Percentiles rank a stretch among this genome's conserved stretches.
phyloP scores from a whole-genome alignment of 2,888 invertebrate species.

The Metalampra italica region DNA sequence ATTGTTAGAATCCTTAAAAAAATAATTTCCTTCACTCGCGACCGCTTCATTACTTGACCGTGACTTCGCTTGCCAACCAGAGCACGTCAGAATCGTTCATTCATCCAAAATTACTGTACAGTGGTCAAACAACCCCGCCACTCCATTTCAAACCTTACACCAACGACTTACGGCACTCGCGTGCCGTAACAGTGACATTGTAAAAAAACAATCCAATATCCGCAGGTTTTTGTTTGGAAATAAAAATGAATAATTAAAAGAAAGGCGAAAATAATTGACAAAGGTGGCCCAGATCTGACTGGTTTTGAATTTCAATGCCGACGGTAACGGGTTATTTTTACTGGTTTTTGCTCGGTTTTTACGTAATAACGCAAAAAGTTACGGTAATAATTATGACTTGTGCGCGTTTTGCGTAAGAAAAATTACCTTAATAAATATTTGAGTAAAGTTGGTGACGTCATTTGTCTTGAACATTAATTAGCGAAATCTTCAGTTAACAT shows the following conservation, averaged over 20 bases:
- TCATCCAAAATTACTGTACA: conserved; percentile 1
- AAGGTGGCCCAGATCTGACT: conserved; percentile 9
- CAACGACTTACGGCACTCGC: neutral
- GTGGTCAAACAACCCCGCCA: neutral
- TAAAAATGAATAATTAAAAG: conserved; percentile 6
- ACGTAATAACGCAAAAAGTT: neutral
- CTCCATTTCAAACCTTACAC: neutral
- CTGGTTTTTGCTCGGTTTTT: neutral
- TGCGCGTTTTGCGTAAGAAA: neutral
- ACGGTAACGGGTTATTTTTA: neutral
- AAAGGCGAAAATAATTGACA: conserved; percentile 13
- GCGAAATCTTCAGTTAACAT: neutral
- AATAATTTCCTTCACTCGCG: no score
- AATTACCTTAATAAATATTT: neutral
- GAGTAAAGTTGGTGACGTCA: neutral
- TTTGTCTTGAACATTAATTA: neutral
- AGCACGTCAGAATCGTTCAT: conserved; percentile 3
- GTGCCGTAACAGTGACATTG: neutral
- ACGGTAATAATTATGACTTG: neutral
- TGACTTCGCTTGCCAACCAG: conserved; percentile 6
- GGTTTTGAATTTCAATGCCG: neutral
- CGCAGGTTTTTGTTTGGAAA: neutral
- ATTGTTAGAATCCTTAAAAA: no score
- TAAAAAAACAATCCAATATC: conserved; percentile 3
- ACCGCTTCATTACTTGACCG: conserved; percentile 6